Conservation (phyloP, 2,113 vertebrate species). For the Onychostruthus taczanowskii region DNA sequence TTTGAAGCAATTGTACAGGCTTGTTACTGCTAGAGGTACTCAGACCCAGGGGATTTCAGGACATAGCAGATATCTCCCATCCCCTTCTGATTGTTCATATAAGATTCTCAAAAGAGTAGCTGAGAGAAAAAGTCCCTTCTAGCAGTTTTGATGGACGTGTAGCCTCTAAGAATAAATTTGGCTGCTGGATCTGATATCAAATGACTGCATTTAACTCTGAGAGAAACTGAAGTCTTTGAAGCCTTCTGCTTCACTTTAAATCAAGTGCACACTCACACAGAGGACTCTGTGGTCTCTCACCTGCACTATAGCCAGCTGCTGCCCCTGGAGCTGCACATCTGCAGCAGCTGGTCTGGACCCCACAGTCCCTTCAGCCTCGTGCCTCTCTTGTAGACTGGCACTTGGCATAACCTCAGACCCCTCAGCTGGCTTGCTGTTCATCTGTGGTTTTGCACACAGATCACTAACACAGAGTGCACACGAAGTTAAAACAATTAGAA, state of each 20-base stretch:
- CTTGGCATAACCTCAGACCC: background rate
- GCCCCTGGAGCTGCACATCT: background rate
- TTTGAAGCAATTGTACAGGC: background rate
- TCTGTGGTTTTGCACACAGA: background rate
- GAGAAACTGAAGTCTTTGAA: background rate
- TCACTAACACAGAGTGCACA: background rate
- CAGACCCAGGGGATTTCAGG: background rate
- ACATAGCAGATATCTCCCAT: background rate
- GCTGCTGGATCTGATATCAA: background rate
- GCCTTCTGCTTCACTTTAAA: background rate
- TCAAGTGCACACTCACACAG: background rate
- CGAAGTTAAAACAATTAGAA: background rate
- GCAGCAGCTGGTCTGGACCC: background rate
- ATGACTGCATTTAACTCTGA: background rate
- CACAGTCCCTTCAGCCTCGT: too few relatives aligned
- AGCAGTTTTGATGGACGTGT: background rate
- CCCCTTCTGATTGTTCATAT: background rate
- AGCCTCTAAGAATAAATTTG: background rate
- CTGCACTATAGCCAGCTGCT: fast-evolving
- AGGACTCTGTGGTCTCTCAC: background rate
- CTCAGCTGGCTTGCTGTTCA: background rate
- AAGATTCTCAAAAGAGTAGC: background rate
- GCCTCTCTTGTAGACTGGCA: background rate
- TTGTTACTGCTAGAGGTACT: background rate
- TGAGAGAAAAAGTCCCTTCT: background rate